Conservation (phyloP, 2,113 vertebrate genomes). For the Phyllostomus hastatus region DNA sequence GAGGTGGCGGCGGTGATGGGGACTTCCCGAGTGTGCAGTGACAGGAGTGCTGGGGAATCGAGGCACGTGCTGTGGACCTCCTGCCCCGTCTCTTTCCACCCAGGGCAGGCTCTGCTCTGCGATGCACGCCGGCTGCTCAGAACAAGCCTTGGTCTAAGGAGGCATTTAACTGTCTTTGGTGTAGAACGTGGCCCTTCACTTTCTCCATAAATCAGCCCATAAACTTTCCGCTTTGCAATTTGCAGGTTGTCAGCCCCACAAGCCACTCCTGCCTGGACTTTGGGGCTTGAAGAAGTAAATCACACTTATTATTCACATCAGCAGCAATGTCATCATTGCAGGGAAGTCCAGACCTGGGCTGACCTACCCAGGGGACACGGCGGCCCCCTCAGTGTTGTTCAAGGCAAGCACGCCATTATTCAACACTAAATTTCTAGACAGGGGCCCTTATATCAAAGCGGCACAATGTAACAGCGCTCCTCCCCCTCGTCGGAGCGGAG, state of each 20-base stretch:
- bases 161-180: not conserved
- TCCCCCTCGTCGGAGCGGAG: not conserved
- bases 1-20: not conserved
- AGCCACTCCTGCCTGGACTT: not conserved
- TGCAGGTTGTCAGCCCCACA: not conserved
- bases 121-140: not conserved
- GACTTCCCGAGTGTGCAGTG: accelerated
- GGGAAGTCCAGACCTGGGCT: not conserved
- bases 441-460: conserved; percentile 64
- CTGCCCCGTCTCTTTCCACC: not conserved
- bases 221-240: not conserved
- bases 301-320: conserved; percentile 9
- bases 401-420: conserved; percentile 4
- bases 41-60: not conserved
- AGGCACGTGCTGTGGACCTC: accelerated
- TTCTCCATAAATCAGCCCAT: conserved; percentile 12
- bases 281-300: conserved; percentile 42
- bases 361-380: not conserved
- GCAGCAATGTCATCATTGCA: conserved; percentile 46
- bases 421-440: conserved; percentile 20
- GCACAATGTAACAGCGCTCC: conserved; percentile 44
- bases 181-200: not conserved
- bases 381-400: not conserved
- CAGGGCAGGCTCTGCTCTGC: not conserved
- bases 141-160: not conserved